Evolutionary conservation across 92 coral and sea anemone species (phyloP).

Genomic region (Porites lobata): DNA sequence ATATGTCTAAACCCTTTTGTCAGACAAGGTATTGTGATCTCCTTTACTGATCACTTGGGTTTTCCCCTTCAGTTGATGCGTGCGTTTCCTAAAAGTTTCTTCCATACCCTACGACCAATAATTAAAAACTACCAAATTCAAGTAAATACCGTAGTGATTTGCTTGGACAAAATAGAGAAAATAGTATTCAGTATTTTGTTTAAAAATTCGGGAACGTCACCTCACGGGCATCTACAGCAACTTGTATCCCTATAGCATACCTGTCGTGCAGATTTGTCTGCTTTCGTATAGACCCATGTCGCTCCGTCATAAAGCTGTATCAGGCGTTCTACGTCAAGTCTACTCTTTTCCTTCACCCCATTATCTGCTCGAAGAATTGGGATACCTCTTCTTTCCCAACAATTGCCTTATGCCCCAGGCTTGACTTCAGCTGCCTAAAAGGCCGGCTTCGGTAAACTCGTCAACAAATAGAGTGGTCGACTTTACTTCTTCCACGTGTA

Average conservation of each 20-base stretch:
- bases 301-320: slow-evolving; percentile 55
- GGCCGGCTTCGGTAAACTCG: slow-evolving; percentile 44
- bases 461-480: slow-evolving; percentile 51
- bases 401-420: slow-evolving; percentile 25
- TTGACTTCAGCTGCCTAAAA: slow-evolving; percentile 18
- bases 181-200: background rate
- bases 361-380: slow-evolving; percentile 41
- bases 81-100: too few species aligned
- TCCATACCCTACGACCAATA: too few species aligned
- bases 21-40: too few species aligned
- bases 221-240: too few species aligned
- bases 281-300: slow-evolving; percentile 49
- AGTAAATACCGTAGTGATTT: background rate
- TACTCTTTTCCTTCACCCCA: slow-evolving; percentile 27
- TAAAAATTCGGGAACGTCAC: slow-evolving; percentile 4
- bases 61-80: too few species aligned
- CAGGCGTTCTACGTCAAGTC: slow-evolving; percentile 40
- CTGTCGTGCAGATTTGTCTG: slow-evolving; percentile 46
- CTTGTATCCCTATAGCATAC: background rate
- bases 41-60: too few species aligned
- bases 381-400: slow-evolving; percentile 50
- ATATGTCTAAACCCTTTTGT: too few species aligned
- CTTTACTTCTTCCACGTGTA: slow-evolving; percentile 48
- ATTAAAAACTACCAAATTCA: background rate
- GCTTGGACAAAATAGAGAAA: background rate